Base-by-base conservation (phyloP, 2,797 vertebrate species). In the Pteronotus mesoamericanus region DNA sequence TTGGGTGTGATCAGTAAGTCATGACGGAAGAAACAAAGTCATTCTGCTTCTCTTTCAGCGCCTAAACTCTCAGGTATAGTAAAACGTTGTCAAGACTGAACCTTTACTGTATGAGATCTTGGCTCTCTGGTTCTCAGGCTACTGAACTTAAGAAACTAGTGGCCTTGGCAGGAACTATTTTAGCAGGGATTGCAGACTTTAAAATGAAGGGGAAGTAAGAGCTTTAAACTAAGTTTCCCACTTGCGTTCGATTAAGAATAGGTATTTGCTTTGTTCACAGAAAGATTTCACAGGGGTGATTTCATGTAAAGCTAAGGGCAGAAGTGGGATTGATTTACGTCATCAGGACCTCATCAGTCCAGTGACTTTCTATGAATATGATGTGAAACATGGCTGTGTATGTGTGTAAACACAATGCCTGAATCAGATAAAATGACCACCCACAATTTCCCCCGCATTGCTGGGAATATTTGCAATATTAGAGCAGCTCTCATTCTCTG, bases 181-280 rank as follows among this genome's bases (percentile, higher is more conserved):
- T 77, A 57, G 42, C 7, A 34, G 79, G 82, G 59, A 61, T 79
- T 16, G 0, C 51, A 64, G 83, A 83, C 59, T 57, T 80, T 91
- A 85, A 66, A 83, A 83, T 92, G 90, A 96, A 94, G 79, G 71
- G 83, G 82, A 89, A 97, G 44, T 64, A 55, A 42, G 53, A 61
- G 16, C 66, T 94, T 96, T 89, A 95, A 96, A 82, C 59, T 26
- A 66, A 90, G 69, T 86, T 96, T 97, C 83, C 91, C 90, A 88
- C 94, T 95, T 92, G 78, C 24, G 19, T 91, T 78, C 84, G 26
- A 83, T 77, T 64, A 75, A 94, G 80, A 94, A 82, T 94, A 95
- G 94, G 92, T 94, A 96, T 90, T 87, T 64, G 29, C 74, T 96
- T 86, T 85, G 66, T 21, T 93, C 59, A 93, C 91, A 39, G 82